phyloP scores from a whole-genome alignment of 30 jellyfish, hydroid and myxozoan genomes.

The Catostylus mosaicus region DNA sequence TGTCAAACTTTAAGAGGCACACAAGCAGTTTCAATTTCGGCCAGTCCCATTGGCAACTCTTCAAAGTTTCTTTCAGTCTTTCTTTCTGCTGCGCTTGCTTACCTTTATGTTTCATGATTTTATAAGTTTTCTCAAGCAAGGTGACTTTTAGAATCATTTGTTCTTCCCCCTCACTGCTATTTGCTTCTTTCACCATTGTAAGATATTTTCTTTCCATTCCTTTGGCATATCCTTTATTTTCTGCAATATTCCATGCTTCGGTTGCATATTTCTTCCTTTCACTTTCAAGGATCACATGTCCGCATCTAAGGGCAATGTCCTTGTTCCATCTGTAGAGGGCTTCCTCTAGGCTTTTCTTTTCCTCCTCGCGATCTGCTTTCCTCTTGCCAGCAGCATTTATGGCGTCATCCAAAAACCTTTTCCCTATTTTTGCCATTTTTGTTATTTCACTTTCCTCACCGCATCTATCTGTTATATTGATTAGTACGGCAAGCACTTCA shows the following conservation, averaged over 20 bases:
- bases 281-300: conserved; percentile 26
- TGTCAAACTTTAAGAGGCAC: background rate
- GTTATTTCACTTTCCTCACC: background rate
- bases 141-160: conserved; percentile 2
- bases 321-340: conserved; percentile 17
- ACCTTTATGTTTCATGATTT: background rate
- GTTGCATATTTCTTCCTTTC: conserved; percentile 16
- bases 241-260: conserved; percentile 14
- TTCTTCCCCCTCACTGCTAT: conserved; percentile 2
- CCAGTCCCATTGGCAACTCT: background rate
- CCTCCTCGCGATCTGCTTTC: background rate
- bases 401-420: background rate
- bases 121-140: conserved; percentile 1
- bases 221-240: background rate
- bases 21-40: background rate
- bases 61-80: background rate
- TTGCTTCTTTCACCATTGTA: background rate
- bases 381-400: background rate
- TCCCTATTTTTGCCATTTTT: background rate
- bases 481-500: background rate
- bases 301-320: background rate
- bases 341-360: background rate
- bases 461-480: background rate
- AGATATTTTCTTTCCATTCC: background rate
- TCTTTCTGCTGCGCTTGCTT: background rate